Evolutionary conservation across 2,888 invertebrate genomes (phyloP).

Genomic region (Caenorhabditis parvicauda): DNA sequence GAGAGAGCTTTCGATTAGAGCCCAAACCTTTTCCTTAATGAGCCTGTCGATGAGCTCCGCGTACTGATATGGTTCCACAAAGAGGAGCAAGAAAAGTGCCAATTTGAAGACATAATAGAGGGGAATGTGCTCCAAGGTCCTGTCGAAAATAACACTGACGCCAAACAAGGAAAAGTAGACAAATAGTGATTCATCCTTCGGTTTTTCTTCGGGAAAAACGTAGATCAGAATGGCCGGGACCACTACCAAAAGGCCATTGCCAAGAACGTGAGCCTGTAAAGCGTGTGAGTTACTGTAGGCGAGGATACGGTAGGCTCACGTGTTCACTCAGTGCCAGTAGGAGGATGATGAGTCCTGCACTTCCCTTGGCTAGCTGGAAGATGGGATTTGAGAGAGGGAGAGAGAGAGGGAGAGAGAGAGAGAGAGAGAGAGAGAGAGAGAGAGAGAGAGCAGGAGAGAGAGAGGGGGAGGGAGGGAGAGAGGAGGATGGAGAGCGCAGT

Average conservation of each 20-base stretch:
- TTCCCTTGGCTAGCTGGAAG: not conserved
- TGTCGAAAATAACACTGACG: constrained; percentile 20
- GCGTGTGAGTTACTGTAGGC: too few relatives aligned
- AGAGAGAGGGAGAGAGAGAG: too few relatives aligned
- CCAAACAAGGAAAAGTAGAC: constrained; percentile 26
- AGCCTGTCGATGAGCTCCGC: not conserved
- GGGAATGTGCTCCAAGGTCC: constrained; percentile 20
- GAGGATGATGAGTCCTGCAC: not conserved
- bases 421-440: too few relatives aligned
- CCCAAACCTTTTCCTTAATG: not conserved
- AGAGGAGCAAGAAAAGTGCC: constrained; percentile 17
- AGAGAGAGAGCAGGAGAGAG: too few relatives aligned
- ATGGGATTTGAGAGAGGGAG: too few relatives aligned
- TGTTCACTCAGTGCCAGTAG: not conserved
- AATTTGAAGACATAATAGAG: constrained; percentile 32
- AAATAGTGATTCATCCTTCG: constrained; percentile 16
- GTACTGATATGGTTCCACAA: constrained; percentile 17
- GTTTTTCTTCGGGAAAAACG: constrained; percentile 27
- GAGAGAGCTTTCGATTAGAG: too few relatives aligned
- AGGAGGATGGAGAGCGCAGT: too few relatives aligned
- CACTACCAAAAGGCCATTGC: constrained; percentile 20
- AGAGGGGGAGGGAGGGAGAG: too few relatives aligned
- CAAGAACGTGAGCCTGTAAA: constrained; percentile 20
- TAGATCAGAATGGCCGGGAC: constrained; percentile 25
- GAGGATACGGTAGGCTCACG: not conserved